Evolutionary conservation across 1,140 invertebrate species (phyloP), one percentile per base, ranked within the genome.

Genomic region (Drosophila auraria): DNA sequence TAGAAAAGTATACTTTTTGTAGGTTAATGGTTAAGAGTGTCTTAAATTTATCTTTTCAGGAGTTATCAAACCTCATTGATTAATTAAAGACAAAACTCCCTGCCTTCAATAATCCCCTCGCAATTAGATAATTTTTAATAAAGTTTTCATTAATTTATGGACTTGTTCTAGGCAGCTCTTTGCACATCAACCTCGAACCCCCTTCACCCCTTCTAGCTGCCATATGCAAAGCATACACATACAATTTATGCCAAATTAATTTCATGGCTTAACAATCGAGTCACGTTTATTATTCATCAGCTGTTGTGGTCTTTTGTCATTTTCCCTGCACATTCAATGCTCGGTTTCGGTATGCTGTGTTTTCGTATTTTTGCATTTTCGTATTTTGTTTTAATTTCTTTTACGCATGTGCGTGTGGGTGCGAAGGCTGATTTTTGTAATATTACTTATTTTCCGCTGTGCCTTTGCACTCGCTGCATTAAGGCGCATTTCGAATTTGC

Each of bases 231-330:
- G 23, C 57, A 68, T 59, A 74, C 25, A 20, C 44, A 61, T 62
- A 56, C 70, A 69, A 65, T 82, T 78, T 83, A 83, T 83, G 77
- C 71, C 71, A 83, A 83, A 83, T 83, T 80, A 80, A 80, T 80
- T 80, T 65, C 47, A 77, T 62, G 53, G 49, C 61, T 83, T 83
- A 68, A 77, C 61, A 83, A 66, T 50, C 77, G 45, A 76, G 76
- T 83, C 81, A 80, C 81, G 81, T 83, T 83, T 66, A 83, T 75
- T 80, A 80, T 83, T 76, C 81, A 83, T 80, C 65, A 51, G 64
- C 54, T 76, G 51, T 68, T 76, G 51, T 68, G 47, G 76, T 58
- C 65, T 75, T 50, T 77, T 51, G 42, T 75, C 50, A 42, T 74
- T 58, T 61, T 73, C 40, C 62, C 47, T 64, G 42, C 51, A 59